Conservation (phyloP, 2,888 invertebrate genomes). For the Lepeophtheirus nordmannii region DNA sequence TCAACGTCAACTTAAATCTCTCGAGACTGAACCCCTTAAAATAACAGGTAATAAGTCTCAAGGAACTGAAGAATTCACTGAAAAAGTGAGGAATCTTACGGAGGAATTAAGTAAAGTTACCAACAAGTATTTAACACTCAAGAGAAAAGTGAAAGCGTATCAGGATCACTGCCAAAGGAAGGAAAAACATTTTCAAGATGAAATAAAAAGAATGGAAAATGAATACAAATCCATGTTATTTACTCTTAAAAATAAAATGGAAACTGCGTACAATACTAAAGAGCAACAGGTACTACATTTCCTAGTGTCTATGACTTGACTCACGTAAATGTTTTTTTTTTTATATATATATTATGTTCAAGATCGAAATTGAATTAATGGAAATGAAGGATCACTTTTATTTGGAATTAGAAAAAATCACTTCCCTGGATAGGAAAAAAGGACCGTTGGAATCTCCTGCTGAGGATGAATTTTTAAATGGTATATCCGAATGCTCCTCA, state of each 20-base stretch:
- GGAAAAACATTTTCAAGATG: background rate
- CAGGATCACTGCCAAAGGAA: conserved; percentile 9
- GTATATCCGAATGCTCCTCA: too few relatives aligned
- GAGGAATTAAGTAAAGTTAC: background rate
- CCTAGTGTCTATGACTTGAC: too few relatives aligned
- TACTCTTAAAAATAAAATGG: background rate
- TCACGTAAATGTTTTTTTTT: too few relatives aligned
- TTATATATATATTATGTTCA: too few relatives aligned
- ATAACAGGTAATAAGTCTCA: background rate
- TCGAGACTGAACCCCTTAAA: background rate
- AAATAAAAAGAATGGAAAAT: background rate
- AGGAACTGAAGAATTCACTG: background rate
- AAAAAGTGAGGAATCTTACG: background rate
- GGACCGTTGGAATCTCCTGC: too few relatives aligned
- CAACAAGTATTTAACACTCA: conserved; percentile 5
- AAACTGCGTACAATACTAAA: background rate
- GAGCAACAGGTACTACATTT: background rate
- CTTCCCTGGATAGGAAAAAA: too few relatives aligned
- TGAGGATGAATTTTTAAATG: too few relatives aligned
- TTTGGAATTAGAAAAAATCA: too few relatives aligned
- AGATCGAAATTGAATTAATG: too few relatives aligned
- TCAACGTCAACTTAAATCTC: background rate
- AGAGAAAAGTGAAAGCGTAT: conserved; percentile 2
- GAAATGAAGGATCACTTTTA: too few relatives aligned
- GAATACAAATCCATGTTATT: background rate